Conservation (phyloP, 2,888 invertebrate species). For the Oxyscelio sp. region DNA sequence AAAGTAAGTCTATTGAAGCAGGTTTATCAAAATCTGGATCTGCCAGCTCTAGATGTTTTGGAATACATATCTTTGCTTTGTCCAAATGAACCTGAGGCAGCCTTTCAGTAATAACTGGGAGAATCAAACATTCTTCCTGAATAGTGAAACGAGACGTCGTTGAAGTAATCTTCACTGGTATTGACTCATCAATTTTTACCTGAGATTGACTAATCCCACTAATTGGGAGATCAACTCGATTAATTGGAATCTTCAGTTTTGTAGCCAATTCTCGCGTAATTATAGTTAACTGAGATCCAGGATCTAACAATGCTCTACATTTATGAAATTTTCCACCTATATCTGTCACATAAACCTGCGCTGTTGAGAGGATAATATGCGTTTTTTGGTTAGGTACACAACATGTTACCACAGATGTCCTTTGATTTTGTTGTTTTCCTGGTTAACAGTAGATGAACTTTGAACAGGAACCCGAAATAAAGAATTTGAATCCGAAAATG, state of each 20-base stretch:
- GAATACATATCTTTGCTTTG: neutral
- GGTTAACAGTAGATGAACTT: neutral
- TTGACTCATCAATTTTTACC: neutral
- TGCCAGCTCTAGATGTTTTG: neutral
- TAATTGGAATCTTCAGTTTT: neutral
- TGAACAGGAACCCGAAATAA: neutral
- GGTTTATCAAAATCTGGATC: slow-evolving; percentile 25
- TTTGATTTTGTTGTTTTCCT: neutral
- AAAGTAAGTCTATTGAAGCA: neutral
- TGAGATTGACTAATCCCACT: slow-evolving; percentile 2
- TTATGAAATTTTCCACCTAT: slow-evolving; percentile 14
- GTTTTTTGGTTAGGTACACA: neutral
- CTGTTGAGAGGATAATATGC: slow-evolving; percentile 9
- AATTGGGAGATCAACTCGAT: neutral
- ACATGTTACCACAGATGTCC: neutral
- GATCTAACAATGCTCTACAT: slow-evolving; percentile 14
- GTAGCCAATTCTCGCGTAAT: neutral
- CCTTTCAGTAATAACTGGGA: neutral
- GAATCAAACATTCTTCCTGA: neutral
- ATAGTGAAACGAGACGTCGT: neutral
- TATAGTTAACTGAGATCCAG: slow-evolving; percentile 6
- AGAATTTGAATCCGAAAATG: neutral
- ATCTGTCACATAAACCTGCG: slow-evolving; percentile 8
- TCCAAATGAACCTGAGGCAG: slow-evolving; percentile 3
- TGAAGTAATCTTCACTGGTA: slow-evolving; percentile 6